Base-by-base conservation (phyloP, 2,113 vertebrate genomes). In the Furnarius figulus region DNA sequence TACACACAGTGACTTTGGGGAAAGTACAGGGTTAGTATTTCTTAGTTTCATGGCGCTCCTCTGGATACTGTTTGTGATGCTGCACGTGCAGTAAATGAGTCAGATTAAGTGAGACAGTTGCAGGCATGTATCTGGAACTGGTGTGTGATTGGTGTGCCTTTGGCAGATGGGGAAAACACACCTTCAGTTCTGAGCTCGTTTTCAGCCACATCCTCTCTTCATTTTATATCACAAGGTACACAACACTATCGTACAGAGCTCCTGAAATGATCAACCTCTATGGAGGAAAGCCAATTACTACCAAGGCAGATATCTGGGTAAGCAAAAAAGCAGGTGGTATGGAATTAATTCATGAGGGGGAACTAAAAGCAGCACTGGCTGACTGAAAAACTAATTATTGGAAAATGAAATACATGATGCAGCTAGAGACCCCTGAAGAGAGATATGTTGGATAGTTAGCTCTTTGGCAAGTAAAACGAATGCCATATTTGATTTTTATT, bases 231-330 rank as follows among this genome's bases (percentile, higher is more conserved):
- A 44, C 52, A 93, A 99, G 99, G 97, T 99, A 99, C 97, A 99
- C 99, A 2, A 99, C 99, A 6, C 98, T 99, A 14, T 99, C 99
- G 1, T 99, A 99, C 96, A 98, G 99, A 90, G 98, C 99, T 28
- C 99, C 99, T 5, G 99, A 99, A 98, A 99, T 99, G 99, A 99
- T 99, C 91, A 99, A 99, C 97, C 98, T 99, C 93, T 99, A 99
- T 78, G 99, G 99, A 97, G 99, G 99, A 95, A 99, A 99, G 91
- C 93, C 98, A 90, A 99, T 99, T 98, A 99, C 99, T 96, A 99
- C 99, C 81, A 99, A 99, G 98, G 99, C 99, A 97, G 99, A 99
- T 98, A 99, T 99, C 93, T 99, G 99, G 99, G 99, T 99, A 98
- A 98, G 99, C 18, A 61, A 88, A 93, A 93, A 68, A 17, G 8